Percentiles rank a stretch among this genome's conserved stretches.
Conservation (phyloP, 2,113 vertebrate genomes). For the Patagioenas fasciata region DNA sequence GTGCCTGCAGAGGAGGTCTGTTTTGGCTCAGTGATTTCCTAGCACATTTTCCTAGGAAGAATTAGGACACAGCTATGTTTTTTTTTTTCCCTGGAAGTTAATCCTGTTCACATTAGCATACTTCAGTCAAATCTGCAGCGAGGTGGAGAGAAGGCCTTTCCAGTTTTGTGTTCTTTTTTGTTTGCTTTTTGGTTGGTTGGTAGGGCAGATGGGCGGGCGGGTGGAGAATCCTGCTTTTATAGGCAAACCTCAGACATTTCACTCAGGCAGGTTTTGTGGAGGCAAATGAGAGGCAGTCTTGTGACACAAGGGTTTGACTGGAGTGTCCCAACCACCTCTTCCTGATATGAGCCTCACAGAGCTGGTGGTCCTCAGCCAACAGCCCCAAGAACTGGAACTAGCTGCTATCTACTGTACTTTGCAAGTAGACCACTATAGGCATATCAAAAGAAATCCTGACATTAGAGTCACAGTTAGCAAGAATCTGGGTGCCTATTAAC, state of each 20-base stretch:
- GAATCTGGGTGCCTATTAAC: background rate
- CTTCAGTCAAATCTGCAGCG: background rate
- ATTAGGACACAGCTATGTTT: background rate
- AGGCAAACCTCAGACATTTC: background rate
- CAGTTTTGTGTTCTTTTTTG: background rate
- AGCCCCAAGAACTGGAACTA: background rate
- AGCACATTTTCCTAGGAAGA: conserved; percentile 1
- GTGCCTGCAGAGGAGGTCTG: background rate
- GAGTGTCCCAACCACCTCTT: background rate
- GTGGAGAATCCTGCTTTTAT: background rate
- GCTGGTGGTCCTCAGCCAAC: background rate
- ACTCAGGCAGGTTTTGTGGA: background rate
- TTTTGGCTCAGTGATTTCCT: background rate
- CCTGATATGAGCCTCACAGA: background rate
- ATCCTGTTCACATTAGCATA: background rate
- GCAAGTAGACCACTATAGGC: background rate
- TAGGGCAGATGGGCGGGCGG: too few species aligned
- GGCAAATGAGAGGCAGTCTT: background rate
- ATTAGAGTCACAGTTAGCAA: background rate
- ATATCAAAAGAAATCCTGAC: background rate
- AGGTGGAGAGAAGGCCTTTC: background rate
- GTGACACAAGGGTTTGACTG: background rate
- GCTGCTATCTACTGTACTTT: background rate
- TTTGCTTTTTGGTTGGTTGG: background rate
- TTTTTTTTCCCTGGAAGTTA: background rate